Evolutionary conservation across 2,888 invertebrate genomes (phyloP).

Genomic region (Mimumesa dahlbomi): DNA sequence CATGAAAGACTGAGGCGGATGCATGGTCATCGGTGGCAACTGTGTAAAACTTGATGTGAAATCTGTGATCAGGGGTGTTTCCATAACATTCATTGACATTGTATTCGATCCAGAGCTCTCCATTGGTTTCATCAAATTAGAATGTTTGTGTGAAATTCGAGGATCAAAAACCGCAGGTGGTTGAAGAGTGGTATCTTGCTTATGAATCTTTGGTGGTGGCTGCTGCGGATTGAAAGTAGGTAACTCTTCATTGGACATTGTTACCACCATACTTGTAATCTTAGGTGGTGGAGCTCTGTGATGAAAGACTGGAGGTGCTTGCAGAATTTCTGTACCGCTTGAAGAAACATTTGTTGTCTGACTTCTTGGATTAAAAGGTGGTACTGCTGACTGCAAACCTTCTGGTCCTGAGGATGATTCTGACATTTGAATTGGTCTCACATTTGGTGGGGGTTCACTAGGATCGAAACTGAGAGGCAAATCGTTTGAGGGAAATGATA

Average conservation of each 20-base stretch:
- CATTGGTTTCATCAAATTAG: constrained; percentile 19
- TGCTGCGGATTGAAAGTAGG: constrained; percentile 49
- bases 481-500: constrained; percentile 31
- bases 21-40: constrained; percentile 18
- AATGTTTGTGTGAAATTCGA: constrained; percentile 29
- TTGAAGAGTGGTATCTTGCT: constrained; percentile 25
- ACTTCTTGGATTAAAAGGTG: constrained; percentile 10
- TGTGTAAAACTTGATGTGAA: constrained; percentile 7
- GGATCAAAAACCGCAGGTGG: constrained; percentile 39
- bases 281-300: constrained; percentile 50
- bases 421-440: constrained; percentile 21
- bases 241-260: constrained; percentile 17
- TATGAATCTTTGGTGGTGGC: constrained; percentile 40
- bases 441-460: constrained; percentile 52
- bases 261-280: constrained; percentile 1
- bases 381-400: constrained; percentile 2
- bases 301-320: constrained; percentile 64
- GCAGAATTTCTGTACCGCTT: constrained; percentile 46
- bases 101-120: constrained; percentile 9
- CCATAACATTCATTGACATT: constrained; percentile 25
- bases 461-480: constrained; percentile 57
- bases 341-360: constrained; percentile 4
- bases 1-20: constrained; percentile 22
- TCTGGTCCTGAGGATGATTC: constrained; percentile 22
- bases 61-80: constrained; percentile 6